Conservation (phyloP, 2,797 vertebrate species). For the Pipistrellus pipistrellus region DNA sequence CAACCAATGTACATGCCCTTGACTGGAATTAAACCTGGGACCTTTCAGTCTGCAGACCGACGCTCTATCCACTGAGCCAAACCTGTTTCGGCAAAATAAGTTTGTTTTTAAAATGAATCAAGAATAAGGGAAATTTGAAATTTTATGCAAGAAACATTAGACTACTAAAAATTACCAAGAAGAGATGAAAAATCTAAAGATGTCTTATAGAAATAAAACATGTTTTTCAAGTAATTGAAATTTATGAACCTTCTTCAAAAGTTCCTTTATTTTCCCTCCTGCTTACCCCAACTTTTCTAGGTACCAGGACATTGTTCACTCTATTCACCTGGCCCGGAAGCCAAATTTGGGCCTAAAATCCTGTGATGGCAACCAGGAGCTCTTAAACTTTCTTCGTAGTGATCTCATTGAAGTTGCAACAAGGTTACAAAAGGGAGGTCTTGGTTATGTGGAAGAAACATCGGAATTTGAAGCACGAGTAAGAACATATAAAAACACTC, state of each 20-base stretch:
- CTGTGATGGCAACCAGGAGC: constrained; percentile 94
- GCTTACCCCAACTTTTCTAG: constrained; percentile 85
- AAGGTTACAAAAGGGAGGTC: constrained; percentile 96
- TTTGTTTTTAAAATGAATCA: constrained; percentile 39
- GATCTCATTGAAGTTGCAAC: constrained; percentile 97
- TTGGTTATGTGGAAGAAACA: constrained; percentile 95
- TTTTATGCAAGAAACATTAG: background rate
- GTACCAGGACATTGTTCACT: constrained; percentile 96
- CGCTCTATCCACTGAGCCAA: too few species aligned
- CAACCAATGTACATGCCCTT: too few species aligned
- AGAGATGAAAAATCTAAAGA: background rate
- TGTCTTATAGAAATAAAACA: constrained; percentile 33
- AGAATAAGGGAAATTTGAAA: constrained; percentile 23
- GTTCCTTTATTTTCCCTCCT: background rate
- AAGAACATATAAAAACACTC: constrained; percentile 72
- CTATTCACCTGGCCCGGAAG: constrained; percentile 95
- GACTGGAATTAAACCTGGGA: too few species aligned
- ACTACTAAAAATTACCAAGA: background rate
- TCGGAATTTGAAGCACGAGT: constrained; percentile 92
- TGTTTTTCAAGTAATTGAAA: constrained; percentile 17
- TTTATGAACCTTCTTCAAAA: constrained; percentile 3
- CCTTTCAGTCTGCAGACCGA: too few species aligned
- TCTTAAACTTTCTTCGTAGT: constrained; percentile 95
- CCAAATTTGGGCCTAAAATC: constrained; percentile 92
- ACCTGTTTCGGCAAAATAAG: background rate